These are phyloP conservation scores for Spatulosminthurus flaviceps DNA, from an alignment of 2,888 invertebrate genomes.

Conservation along the genomic window DNA sequence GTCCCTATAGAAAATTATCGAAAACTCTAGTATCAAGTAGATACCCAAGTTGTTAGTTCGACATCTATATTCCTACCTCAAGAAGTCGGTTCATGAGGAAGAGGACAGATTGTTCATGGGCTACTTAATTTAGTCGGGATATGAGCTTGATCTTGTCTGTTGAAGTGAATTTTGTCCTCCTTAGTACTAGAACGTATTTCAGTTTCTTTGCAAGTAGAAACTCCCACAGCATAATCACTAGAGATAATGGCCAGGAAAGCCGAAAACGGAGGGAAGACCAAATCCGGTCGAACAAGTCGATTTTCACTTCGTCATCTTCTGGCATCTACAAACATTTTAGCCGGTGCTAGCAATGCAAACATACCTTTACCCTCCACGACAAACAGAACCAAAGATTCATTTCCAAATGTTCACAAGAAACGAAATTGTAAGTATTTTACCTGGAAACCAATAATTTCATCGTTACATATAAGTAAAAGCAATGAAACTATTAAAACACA, in stretches of 20 bases:
- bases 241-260: conserved; percentile 61
- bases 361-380: conserved; percentile 57
- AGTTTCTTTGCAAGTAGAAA: not conserved
- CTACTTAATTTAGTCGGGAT: not conserved
- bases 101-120: too few relatives aligned
- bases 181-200: conserved; percentile 26
- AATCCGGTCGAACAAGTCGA: conserved; percentile 55
- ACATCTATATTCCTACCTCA: too few relatives aligned
- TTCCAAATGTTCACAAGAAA: conserved; percentile 52
- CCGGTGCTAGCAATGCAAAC: conserved; percentile 59
- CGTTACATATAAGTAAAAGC: not conserved
- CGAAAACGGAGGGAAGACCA: conserved; percentile 53
- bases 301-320: conserved; percentile 61
- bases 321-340: conserved; percentile 56
- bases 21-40: too few relatives aligned
- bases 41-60: too few relatives aligned
- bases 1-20: too few relatives aligned
- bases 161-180: not conserved
- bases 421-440: conserved; percentile 56
- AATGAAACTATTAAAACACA: too few relatives aligned
- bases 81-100: too few relatives aligned
- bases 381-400: conserved; percentile 57
- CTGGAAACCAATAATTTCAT: too few relatives aligned
- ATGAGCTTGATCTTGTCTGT: conserved; percentile 11
- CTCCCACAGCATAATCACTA: not conserved